Evolutionary conservation across 1,140 invertebrate species (phyloP), one percentile per base, ranked within the genome.

Genomic region (Brachionus paranguensis): DNA sequence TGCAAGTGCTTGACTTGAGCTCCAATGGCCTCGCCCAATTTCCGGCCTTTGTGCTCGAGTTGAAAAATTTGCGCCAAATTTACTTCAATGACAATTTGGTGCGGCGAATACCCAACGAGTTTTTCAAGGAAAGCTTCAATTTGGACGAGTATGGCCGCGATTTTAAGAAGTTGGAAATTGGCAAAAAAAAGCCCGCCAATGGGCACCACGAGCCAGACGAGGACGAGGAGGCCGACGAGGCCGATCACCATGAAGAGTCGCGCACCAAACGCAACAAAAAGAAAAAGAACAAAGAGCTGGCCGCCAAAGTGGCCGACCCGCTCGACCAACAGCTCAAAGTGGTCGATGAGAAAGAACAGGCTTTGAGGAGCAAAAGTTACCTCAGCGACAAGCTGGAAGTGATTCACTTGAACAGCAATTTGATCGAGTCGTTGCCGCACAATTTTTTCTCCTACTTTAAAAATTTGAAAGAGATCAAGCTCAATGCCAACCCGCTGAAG

Each of bases 51-150:
- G 3, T 84, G n/a, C 45, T 70, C 64, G 64, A 84, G 12, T 41
- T 84, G 10, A 74, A 70, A 47, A 53, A 47, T 20, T 84, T 84
- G 37, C 70, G 68, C 41, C 14, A 53, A 50, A 29, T 84, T 53
- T 84, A 70, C 65, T 74, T 84, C 27, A 84, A 84, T 43, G 64
- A 45, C 2, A 84, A 84, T 74, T 60, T 68, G 20, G 5, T 84
- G 1, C 47, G 47, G 27, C 24, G 41, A 29, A 84, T 84, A 43
- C 81, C 81, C 4, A 60, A 64, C 8, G 29, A 60, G 10, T 68
- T 81, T 60, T 81, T 72, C 37, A 72, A 81, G 10, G 78, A 64
- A 12, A 68, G n/a, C 20, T 60, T 68, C 5, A 43, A 4, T 20
- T 7, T 45, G 6, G 37, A 60, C 1, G 53, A 81, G 1, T 45